Evolutionary conservation across 2,797 vertebrate genomes (phyloP), one percentile per base, ranked within the genome.

Genomic region (Pseudomugil gertrudae): DNA sequence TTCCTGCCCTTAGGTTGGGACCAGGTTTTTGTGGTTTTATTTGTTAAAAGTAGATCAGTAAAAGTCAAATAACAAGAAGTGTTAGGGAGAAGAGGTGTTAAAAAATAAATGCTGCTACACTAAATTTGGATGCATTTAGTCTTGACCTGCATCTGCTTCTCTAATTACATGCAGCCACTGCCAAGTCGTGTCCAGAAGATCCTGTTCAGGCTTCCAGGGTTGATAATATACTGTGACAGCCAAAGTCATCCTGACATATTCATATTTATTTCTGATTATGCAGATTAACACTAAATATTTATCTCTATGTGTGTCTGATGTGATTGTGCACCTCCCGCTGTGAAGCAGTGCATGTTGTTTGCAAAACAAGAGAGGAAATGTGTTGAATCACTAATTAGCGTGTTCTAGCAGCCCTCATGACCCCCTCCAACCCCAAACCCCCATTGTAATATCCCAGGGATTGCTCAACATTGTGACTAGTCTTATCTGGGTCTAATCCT

Each of bases 401-500:
- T 65, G 57, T 61, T 83, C 79, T 75, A 76, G 84, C 84, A 66
- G 78, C 71, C 74, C 87, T 85, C 86, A 83, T 89, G 84, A 87
- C 76, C 65, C 45, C 65, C 76, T 63, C 57, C 17, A 26, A n/a
- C 10, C 72, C 77, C 60, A n/a, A n/a, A n/a, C 48, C 32, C 29
- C 29, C 29, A 23, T 79, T 75, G 78, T 86, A 86, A 89, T 86
- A 90, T 86, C 82, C 82, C 50, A 57, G 72, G 81, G 80, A 88
- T 88, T 84, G 84, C 86, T 76, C 72, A 69, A 84, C 90, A 92
- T 90, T 90, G 90, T 91, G 87, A 92, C 87, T 59, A 74, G 90
- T 88, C 87, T 91, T 91, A 91, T 92, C 86, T 86, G 83, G 79
- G 75, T 80, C 81, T 91, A 91, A 92, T 92, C 88, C 89, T 17